Evolutionary conservation across 2,797 vertebrate genomes (phyloP).

Genomic region (Diglossa cyanea): DNA sequence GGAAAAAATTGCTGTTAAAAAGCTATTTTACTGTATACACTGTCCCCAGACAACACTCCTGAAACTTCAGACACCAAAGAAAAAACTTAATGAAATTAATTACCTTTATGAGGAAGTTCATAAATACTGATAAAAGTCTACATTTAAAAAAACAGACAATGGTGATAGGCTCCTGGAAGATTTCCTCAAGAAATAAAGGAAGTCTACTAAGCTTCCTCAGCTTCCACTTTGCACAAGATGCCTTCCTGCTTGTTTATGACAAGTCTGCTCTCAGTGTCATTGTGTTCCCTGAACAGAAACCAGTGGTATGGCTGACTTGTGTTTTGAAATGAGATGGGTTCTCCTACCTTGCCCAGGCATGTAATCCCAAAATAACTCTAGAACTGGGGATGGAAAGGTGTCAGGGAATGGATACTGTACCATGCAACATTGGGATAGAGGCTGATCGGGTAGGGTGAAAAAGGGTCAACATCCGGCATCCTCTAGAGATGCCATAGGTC

Average conservation of each 20-base stretch:
- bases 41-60: neutral
- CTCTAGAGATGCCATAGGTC: neutral
- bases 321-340: neutral
- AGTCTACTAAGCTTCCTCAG: neutral
- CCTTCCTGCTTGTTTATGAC: neutral
- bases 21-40: neutral
- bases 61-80: neutral
- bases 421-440: neutral
- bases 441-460: neutral
- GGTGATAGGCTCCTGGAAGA: neutral
- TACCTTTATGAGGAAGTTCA: neutral
- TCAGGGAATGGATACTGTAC: neutral
- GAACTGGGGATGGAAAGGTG: neutral
- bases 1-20: neutral
- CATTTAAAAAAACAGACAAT: neutral
- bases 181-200: neutral
- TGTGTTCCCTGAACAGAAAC: neutral
- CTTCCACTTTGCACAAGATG: neutral
- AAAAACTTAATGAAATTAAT: neutral
- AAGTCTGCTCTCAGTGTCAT: neutral
- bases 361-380: neutral
- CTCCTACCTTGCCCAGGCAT: neutral
- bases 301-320: neutral
- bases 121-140: neutral
- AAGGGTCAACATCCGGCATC: neutral